phyloP scores from a whole-genome alignment of 2,797 vertebrate species.

The Chloroceryle inda region DNA sequence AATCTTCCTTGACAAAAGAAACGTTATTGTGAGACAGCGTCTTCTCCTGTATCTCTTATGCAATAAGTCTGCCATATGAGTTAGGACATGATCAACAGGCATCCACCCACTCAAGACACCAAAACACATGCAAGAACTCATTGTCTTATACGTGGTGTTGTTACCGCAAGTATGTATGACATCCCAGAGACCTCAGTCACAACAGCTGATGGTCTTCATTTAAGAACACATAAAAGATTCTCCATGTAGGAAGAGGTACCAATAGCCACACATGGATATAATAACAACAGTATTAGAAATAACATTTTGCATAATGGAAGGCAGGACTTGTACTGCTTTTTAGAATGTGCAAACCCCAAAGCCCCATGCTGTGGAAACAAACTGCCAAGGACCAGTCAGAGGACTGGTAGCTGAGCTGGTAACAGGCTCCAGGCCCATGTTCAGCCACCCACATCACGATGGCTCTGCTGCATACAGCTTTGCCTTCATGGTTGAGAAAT shows the following conservation, averaged over 20 bases:
- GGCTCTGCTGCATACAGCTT: not conserved
- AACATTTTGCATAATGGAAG: not conserved
- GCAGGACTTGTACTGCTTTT: not conserved
- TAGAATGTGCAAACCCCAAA: not conserved
- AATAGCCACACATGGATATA: not conserved
- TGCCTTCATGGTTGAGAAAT: not conserved
- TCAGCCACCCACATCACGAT: fast-evolving
- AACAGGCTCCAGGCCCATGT: not conserved
- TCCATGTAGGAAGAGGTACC: not conserved
- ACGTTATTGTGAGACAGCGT: not conserved
- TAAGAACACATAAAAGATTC: not conserved
- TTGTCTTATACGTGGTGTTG: not conserved
- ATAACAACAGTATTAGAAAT: not conserved
- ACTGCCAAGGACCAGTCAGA: not conserved
- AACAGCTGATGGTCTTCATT: not conserved
- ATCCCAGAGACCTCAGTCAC: not conserved
- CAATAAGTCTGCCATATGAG: not conserved
- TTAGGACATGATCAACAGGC: not conserved
- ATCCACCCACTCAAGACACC: not conserved
- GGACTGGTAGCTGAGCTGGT: not conserved
- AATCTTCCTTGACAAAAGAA: not conserved
- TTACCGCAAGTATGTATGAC: not conserved
- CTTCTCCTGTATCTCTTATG: not conserved
- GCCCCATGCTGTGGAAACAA: not conserved
- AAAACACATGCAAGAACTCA: not conserved